Evolutionary conservation across 2,113 vertebrate species (phyloP), one percentile per base, ranked within the genome.

Genomic region (Callithrix jacchus): DNA sequence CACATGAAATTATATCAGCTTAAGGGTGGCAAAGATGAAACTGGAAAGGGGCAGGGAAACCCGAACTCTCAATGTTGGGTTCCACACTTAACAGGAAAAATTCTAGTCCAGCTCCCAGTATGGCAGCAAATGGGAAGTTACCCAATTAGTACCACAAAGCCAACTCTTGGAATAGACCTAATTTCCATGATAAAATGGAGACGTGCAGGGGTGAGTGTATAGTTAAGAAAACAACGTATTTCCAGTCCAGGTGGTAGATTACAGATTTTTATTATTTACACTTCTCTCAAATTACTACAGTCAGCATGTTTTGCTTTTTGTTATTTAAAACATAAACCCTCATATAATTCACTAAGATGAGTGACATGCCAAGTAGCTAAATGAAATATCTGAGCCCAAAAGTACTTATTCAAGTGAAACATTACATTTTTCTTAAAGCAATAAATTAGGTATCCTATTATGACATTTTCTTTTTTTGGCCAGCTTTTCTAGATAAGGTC

Each of bases 191-290:
- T 76, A 71, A 66, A 89, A 70, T 17, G 56, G 61, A 82, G 68
- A 93, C 35, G 61, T 61, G 6, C 42, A 87, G 27, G 42, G 58
- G 40, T 20, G 32, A 20, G 11, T 37, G 2, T 68, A 84, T 11
- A 52, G 45, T 73, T 45, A 90, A 80, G 49, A 66, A 89, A 95
- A 92, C 56, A 96, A 84, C 91, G n/a, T 89, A 87, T 95, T 82
- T 96, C 58, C 58, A 96, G 92, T 86, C 58, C 89, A 81, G 42
- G 64, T 92, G 90, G 93, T 76, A 14, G 76, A 42, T 92, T 88
- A 92, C 54, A 97, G 42, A 56, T 90, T 95, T 97, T 94, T 97
- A 97, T 97, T 98, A 87, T 92, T 97, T 80, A 6, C 94, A 94
- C 79, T 96, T 95, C 27, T 88, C 92, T 93, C 58, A 97, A 95